Conservation (phyloP, 2,113 vertebrate species). For the Ornithorhynchus anatinus region DNA sequence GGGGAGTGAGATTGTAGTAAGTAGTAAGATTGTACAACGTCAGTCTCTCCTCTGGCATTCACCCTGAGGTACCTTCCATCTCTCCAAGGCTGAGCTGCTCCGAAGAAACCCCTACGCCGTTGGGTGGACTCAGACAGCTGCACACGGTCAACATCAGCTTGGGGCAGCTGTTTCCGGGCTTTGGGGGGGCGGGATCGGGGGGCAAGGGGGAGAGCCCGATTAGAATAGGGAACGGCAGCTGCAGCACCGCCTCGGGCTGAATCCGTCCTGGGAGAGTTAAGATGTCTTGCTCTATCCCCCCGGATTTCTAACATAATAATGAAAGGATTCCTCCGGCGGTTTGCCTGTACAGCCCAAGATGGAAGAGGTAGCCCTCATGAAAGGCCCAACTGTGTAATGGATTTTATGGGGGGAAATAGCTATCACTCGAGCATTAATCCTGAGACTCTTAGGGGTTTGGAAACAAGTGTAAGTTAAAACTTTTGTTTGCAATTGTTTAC, state of each 20-base stretch:
- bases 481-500: constrained; percentile 52
- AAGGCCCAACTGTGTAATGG: constrained; percentile 62
- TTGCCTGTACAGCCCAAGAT: constrained; percentile 63
- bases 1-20: no score
- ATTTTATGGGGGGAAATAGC: constrained; percentile 65
- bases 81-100: no score
- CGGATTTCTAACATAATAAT: constrained; percentile 70
- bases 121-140: neutral
- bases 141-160: neutral
- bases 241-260: neutral
- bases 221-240: constrained; percentile 15
- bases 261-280: neutral
- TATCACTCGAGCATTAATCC: constrained; percentile 57
- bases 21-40: no score
- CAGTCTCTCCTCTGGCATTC: no score
- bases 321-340: constrained; percentile 57
- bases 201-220: neutral
- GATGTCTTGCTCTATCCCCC: constrained; percentile 43
- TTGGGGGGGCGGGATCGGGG: no score
- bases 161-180: constrained; percentile 39
- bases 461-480: constrained; percentile 48
- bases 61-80: no score
- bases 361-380: constrained; percentile 54
- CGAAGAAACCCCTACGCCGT: no score
- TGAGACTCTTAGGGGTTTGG: constrained; percentile 43